phyloP scores from a whole-genome alignment of 2,113 vertebrate genomes.

The Zeus faber region DNA sequence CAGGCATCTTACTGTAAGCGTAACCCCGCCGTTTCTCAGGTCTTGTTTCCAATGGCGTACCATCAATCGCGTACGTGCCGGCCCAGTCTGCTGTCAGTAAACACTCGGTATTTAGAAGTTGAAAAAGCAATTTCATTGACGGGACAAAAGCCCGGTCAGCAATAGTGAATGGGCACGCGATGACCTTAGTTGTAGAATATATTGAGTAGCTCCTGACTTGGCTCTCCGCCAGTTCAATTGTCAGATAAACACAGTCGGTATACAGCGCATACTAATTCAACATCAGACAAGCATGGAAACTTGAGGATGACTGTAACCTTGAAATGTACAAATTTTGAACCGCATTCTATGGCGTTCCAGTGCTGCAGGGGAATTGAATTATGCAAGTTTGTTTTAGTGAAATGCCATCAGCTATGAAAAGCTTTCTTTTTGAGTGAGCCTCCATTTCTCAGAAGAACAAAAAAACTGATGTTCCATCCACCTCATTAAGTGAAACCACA shows the following conservation, averaged over 20 bases:
- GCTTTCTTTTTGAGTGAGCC: conserved; percentile 21
- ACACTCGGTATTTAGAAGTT: no score
- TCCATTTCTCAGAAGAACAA: conserved; percentile 16
- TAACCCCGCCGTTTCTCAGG: conserved; percentile 7
- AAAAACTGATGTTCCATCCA: conserved; percentile 4
- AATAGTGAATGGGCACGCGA: conserved; percentile 6
- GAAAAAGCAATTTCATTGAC: background rate
- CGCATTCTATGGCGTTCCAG: conserved; percentile 18
- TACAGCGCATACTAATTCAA: conserved; percentile 16
- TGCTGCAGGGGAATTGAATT: conserved; percentile 25
- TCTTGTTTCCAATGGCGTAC: conserved; percentile 13
- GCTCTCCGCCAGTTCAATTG: conserved; percentile 10
- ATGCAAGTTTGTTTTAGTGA: conserved; percentile 15
- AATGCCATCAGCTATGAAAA: conserved; percentile 19
- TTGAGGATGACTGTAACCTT: conserved; percentile 17
- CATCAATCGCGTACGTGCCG: no score
- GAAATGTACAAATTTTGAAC: conserved; percentile 22
- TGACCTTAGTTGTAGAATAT: conserved; percentile 17
- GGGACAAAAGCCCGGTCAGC: background rate
- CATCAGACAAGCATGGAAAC: conserved; percentile 21
- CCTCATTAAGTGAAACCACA: conserved; percentile 23
- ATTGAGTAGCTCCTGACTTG: background rate
- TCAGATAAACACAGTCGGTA: conserved; percentile 15
- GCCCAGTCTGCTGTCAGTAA: no score
- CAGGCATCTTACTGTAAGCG: conserved; percentile 7